phyloP scores from a whole-genome alignment of 1,140 invertebrate species.

The Trachymyrmex cornetzi region DNA sequence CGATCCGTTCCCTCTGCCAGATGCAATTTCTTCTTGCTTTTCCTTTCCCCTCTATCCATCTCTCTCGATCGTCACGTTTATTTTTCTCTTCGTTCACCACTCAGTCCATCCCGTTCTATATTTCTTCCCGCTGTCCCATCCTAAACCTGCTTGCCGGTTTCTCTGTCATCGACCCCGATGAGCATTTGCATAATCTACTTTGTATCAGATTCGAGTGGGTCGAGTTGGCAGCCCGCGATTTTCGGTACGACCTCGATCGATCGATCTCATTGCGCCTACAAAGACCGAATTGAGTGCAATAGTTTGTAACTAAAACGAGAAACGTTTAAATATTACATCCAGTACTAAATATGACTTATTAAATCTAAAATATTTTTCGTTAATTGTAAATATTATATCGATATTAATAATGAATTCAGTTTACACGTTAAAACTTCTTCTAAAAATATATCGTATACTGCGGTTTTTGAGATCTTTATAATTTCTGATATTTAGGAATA shows the following conservation, averaged over 20 bases:
- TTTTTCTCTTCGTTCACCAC: slow-evolving; percentile 16
- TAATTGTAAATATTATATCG: not conserved
- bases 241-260: slow-evolving; percentile 69
- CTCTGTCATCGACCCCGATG: slow-evolving; percentile 53
- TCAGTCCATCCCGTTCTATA: slow-evolving; percentile 8
- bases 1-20: slow-evolving; percentile 27
- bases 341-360: not conserved
- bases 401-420: not conserved
- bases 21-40: slow-evolving; percentile 58
- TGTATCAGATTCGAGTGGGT: slow-evolving; percentile 70
- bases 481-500: not conserved
- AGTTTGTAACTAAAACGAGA: not conserved
- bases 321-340: not conserved
- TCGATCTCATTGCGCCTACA: slow-evolving; percentile 60
- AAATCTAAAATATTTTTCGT: not conserved
- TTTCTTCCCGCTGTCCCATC: slow-evolving; percentile 42
- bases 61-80: slow-evolving; percentile 28
- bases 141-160: slow-evolving; percentile 12
- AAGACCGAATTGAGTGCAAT: slow-evolving; percentile 10
- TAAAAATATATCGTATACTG: not conserved
- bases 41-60: slow-evolving; percentile 27
- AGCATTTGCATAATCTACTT: slow-evolving; percentile 77
- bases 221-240: slow-evolving; percentile 68
- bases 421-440: not conserved
- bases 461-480: not conserved